Evolutionary conservation across 2,797 vertebrate species (phyloP), one percentile per base, ranked within the genome.

Genomic region (Acanthurus lineatus): DNA sequence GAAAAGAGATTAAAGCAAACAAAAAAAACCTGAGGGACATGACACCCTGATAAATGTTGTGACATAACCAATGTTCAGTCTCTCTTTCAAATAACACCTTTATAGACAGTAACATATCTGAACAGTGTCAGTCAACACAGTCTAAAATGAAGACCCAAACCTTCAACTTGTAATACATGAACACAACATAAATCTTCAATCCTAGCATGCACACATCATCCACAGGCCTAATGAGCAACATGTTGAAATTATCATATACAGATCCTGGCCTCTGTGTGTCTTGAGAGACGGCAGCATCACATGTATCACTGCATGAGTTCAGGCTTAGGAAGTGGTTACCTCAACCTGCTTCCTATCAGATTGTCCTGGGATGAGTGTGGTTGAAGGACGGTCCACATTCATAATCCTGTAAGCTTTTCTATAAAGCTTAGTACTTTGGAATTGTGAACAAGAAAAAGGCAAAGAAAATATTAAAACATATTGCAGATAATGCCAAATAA

Each of bases 321-420:
- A 86, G 25, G 28, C 35, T 73, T 9, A 72, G 56, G 51, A 89
- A 84, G 73, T 17, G 70, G 69, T 89, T 83, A 85, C 75, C 20
- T 85, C 73, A 71, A 57, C 59, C 52, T 2, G 38, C 47, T 75
- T 89, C 54, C 66, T 70, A 73, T 73, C 70, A 85, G 54, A 79
- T 63, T 77, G 64, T 74, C 19, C 58, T 69, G 79, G 60, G 74
- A 84, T 62, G 48, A 63, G 75, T 66, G 52, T 73, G 75, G 68
- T 73, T 72, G 38, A 64, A 73, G 54, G 40, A 60, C 60, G 28
- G 14, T 25, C 47, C 5, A 32, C 28, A 32, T 4, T 42, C 40
- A 42, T 42, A 1, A 9, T 42, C 40, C 10, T 42, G 10, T 40
- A 61, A 35, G 16, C 53, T 61, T 22, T 40, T 49, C 40, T 32